Base-by-base conservation (phyloP, 2,888 invertebrate species). In the Acrocera orbiculus region DNA sequence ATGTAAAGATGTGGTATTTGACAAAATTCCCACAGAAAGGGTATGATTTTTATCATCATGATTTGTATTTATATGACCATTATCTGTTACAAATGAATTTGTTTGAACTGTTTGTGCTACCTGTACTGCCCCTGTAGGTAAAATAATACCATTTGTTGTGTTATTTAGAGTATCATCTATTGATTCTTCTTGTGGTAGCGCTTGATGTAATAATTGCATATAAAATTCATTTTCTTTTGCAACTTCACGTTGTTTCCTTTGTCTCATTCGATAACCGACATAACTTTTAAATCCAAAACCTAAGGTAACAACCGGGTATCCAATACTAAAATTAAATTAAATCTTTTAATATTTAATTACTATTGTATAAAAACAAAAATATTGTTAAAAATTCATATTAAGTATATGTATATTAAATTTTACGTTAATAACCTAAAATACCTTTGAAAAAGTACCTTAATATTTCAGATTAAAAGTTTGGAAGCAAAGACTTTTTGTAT, bases 211-310 rank as follows among this genome's bases (percentile, higher is more conserved):
- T 48, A 93, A 67, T 62, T 89, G 83, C 67, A 83, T 75, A 61
- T 90, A 92, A 65, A 90, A 89, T 62, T 89, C 85, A 64, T 93
- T 93, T 63, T 89, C 86, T 62, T 82, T 85, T 42, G 89, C 80
- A 47, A 96, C 90, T 57, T 87, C 87, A 51, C 80, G 75, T 64
- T 93, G 92, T 55, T 82, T 79, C 45, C 89, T 73, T 71, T 85
- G 72, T 54, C 89, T 71, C 70, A 92, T 77, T 63, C 86, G 73
- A 61, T 81, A 85, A 46, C 85, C 82, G 43, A 92, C 74, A 56
- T 86, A 86, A 56, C 85, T 81, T 70, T 92, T 93, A 52, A 92
- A 85, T 50, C 89, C 87, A 65, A 92, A 90, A 46, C 95, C 93
- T 55, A 95, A 70, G 47, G 93, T 87, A 33, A 93, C 87, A 46